Conservation (phyloP, 2,797 vertebrate genomes). For the Aplochiton taeniatus region DNA sequence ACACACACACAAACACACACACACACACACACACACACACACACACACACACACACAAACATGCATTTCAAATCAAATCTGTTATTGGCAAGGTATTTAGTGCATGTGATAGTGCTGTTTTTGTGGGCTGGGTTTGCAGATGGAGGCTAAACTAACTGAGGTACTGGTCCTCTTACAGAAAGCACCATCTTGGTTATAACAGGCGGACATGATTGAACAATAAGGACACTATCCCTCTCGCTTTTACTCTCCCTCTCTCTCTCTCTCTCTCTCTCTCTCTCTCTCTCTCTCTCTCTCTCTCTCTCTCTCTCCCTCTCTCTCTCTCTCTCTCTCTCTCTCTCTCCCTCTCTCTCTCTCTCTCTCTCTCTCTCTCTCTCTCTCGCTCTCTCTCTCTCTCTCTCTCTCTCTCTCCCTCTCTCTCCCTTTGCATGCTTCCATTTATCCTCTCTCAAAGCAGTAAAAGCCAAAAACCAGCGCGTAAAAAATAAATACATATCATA, state of each 20-base stretch:
- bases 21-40: too few relatives aligned
- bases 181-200: conserved; percentile 79
- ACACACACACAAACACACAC: too few relatives aligned
- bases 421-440: neutral
- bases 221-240: neutral
- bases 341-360: neutral
- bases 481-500: conserved; percentile 56
- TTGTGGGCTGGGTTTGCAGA: neutral
- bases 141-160: too few relatives aligned
- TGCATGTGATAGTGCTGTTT: neutral
- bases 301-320: conserved; percentile 23
- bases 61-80: too few relatives aligned
- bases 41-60: too few relatives aligned
- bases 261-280: neutral
- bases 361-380: conserved; percentile 18
- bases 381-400: neutral
- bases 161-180: conserved; percentile 60
- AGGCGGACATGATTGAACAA: conserved; percentile 85
- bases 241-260: neutral
- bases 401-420: conserved; percentile 1
- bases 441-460: conserved; percentile 55
- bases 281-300: conserved; percentile 72
- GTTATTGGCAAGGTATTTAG: too few relatives aligned
- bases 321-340: conserved; percentile 6
- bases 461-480: conserved; percentile 53